Percentiles rank a stretch among this genome's conserved stretches.
These are phyloP conservation scores for Philopedon plagiatum DNA, from an alignment of 2,888 invertebrate genomes.

Conservation along the genomic window DNA sequence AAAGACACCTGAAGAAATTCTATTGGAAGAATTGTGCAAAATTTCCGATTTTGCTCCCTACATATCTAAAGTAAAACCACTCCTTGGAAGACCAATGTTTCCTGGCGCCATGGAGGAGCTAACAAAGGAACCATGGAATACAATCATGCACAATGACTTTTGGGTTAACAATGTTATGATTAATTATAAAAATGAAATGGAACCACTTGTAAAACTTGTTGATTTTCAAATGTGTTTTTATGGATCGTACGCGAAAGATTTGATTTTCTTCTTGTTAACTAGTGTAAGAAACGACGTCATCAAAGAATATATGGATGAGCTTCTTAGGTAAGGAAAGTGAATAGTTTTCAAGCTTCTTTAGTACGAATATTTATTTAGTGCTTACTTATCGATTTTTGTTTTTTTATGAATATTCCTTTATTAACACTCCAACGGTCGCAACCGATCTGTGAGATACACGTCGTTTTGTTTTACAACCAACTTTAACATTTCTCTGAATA, in stretches of 20 bases:
- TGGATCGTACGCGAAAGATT: constrained; percentile 55
- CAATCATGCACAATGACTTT: constrained; percentile 71
- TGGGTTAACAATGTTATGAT: constrained; percentile 76
- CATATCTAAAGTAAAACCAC: not conserved
- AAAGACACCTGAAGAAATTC: not conserved
- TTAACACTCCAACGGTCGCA: too few relatives aligned
- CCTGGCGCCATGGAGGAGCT: not conserved
- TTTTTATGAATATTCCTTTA: too few relatives aligned
- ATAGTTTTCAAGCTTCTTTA: constrained; percentile 44
- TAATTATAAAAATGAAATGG: constrained; percentile 60
- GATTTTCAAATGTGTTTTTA: constrained; percentile 58
- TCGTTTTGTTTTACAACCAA: too few relatives aligned
- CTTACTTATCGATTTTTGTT: too few relatives aligned
- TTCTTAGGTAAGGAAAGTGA: constrained; percentile 25
- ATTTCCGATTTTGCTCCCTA: constrained; percentile 27
- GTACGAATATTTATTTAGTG: too few relatives aligned
- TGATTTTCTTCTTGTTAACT: constrained; percentile 58
- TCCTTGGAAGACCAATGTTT: not conserved
- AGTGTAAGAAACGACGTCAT: constrained; percentile 52
- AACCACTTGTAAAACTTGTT: constrained; percentile 53
- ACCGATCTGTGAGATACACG: too few relatives aligned
- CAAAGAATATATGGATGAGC: constrained; percentile 35
- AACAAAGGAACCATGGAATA: constrained; percentile 68
- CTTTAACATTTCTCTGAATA: too few relatives aligned
- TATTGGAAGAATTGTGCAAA: not conserved